These are phyloP conservation scores for Pao palembangensis DNA, from an alignment of 2,113 vertebrate species.

Conservation along the genomic window DNA sequence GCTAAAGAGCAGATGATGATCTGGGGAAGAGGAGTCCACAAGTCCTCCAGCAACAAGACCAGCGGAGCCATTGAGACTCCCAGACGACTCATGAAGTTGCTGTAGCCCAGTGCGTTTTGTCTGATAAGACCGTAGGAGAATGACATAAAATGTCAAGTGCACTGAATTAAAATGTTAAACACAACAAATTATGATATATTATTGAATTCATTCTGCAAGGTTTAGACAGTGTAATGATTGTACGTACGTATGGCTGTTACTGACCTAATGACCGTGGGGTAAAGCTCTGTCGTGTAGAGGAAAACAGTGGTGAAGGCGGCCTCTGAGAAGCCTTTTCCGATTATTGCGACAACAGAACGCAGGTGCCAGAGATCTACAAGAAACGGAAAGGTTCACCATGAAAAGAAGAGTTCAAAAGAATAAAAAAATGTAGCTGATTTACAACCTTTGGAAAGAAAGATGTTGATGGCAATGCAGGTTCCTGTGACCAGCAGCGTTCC, in stretches of 20 bases:
- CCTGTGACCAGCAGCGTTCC: conserved; percentile 57
- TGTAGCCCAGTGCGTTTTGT: conserved; percentile 78
- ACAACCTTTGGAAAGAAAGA: conserved; percentile 70
- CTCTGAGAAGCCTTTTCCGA: conserved; percentile 82
- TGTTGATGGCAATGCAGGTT: conserved; percentile 65
- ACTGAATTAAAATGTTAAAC: background rate
- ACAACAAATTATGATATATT: background rate
- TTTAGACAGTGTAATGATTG: background rate
- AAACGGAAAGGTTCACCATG: background rate
- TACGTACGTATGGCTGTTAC: background rate
- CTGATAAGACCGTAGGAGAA: conserved; percentile 51
- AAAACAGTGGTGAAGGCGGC: conserved; percentile 77
- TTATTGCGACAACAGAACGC: conserved; percentile 62
- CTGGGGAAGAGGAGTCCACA: conserved; percentile 74
- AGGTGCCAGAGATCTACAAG: conserved; percentile 59
- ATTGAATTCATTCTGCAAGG: background rate
- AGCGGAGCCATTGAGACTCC: conserved; percentile 77
- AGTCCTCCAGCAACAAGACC: conserved; percentile 73
- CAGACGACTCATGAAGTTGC: conserved; percentile 70
- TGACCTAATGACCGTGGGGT: conserved; percentile 83
- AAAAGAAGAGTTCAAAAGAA: background rate
- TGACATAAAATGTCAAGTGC: background rate
- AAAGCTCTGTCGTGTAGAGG: conserved; percentile 84
- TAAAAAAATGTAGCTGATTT: background rate
- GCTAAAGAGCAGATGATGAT: conserved; percentile 66